Evolutionary conservation across 2,113 vertebrate species (phyloP), one percentile per base, ranked within the genome.

Genomic region (Toxostoma redivivum): DNA sequence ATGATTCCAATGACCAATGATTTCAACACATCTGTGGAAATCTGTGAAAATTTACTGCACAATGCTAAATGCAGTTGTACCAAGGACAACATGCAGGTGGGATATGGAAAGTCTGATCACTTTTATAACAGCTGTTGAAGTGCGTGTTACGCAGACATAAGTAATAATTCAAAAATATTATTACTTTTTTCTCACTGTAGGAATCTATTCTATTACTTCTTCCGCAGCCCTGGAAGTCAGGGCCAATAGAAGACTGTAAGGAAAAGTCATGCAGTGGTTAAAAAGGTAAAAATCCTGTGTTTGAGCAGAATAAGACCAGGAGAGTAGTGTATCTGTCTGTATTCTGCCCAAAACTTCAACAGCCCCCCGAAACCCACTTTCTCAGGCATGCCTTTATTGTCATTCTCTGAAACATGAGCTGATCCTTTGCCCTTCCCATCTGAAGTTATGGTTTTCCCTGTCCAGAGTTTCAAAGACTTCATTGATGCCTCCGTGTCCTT

Each of bases 111-210:
- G 2, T 31, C 42, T 38, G 42, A 33, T 27, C 19, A 28, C 10
- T 81, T 50, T 42, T 42, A 6, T 5, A 28, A 27, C 5, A 76
- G 12, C 33, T 80, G 8, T 62, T 62, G 13, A 76, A 86, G 17
- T 11, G 25, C 0, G 0, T 50, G 15, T 3, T 47, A 11, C 6
- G 12, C 20, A 76, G 35, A 38, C 21, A 18, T 3, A 86, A 40
- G 5, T 18, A 71, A 76, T 22, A 64, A 67, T 42, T 72, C 0
- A 60, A 76, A 81, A 60, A 35, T 21, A 54, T 15, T 58, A 19
- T 3, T 50, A 30, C 6, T 22, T 81, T 82, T 71, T 64, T 28
- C 35, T 92, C 44, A 25, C 14, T 30, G 14, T 23, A 71, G 8
- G 10, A 86, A 38, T 56, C 51, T 8, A 23, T 82, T 86, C 20